Base-by-base conservation (phyloP, 2,797 vertebrate species). In the Borostomias antarcticus region DNA sequence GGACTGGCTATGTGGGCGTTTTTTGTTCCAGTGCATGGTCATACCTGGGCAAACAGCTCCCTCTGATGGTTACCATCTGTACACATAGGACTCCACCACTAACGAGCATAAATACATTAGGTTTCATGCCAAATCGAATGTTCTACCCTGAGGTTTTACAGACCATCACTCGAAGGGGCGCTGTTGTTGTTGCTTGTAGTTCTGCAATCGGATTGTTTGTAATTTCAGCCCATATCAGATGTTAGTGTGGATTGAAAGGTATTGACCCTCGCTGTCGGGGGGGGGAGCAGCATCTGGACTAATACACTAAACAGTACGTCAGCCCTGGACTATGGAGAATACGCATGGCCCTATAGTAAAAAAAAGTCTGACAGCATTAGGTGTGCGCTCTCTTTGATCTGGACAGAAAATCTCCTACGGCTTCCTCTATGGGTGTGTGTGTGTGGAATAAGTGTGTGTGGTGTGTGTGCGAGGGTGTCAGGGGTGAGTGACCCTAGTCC, bases 1-100 rank as follows among this genome's bases (percentile, higher is more conserved):
- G 35, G 35, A 37, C 9, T 9, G 1, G 47, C 21, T 26, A 8
- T 5, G 2, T 51, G 7, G 4, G 21, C 1, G 48, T 51, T 4
- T 4, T 37, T 37, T 11, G 11, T 11, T 35, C 33, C 3, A 35
- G 47, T 58, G 28, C 0, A 19, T 29, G 52, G 51, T 50, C 17
- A 77, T 78, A 62, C 50, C 43, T 83, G 66, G 65, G 65, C 57
- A 69, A 77, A 85, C 69, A 59, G 75, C 85, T 68, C 85, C 86
- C 80, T 82, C 87, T 77, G 69, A 70, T 86, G 88, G 81, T 62
- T 26, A 11, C 11, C 15, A 25, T 50, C 11, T 37, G 58, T n/a
- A 21, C 40, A 17, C 11, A 17, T 50, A 17, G 21, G 57, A 7
- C 21, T 15, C 29, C 29, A 56, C 17, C n/a, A 33, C 29, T 32